Base-by-base conservation (phyloP, 1,140 invertebrate genomes). In the Lepidurus apus region DNA sequence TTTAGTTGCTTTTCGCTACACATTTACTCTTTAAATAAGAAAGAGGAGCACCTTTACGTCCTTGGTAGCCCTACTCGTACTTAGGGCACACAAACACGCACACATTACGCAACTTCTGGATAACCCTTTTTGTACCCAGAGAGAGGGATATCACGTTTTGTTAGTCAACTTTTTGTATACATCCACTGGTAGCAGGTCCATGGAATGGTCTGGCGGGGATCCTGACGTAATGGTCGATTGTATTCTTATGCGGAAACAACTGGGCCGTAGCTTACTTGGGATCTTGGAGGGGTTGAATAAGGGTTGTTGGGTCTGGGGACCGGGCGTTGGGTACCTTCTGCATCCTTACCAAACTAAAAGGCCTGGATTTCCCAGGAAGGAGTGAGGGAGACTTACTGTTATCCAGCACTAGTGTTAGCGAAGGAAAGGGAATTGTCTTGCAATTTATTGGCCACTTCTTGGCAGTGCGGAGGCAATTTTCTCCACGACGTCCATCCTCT, bases 381-480 rank as follows among this genome's bases (percentile, higher is more conserved):
- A 65, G 8, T 65, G 21, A 17, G 53, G 53, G 34, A 34, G 34
- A 34, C 34, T 21, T 65, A 65, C 13, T n/a, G 6, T 65, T 21
- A 4, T 65, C 17, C 21, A 65, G 53, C 53, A 21, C n/a, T 65
- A 65, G 53, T 65, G 21, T 65, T 65, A n/a, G 53, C 1, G 53
- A 65, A 17, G 21, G 13, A 17, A 65, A 65, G 53, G 21, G 53
- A 65, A 65, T 17, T 13, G 53, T 65, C n/a, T 65, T 65, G 3
- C 53, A 65, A 65, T 65, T 65, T 65, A 65, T 65, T 65, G 53
- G 53, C 53, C 53, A 65, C 53, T 65, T 65, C 53, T 65, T 65
- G 53, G 53, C 53, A 65, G 53, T 65, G 53, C 53, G 17, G 21
- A 65, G 53, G 53, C 53, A 65, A 65, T 65, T 65, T 21, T 65